Conservation (phyloP, 2,113 vertebrate genomes). For the Cebidichthys violaceus region DNA sequence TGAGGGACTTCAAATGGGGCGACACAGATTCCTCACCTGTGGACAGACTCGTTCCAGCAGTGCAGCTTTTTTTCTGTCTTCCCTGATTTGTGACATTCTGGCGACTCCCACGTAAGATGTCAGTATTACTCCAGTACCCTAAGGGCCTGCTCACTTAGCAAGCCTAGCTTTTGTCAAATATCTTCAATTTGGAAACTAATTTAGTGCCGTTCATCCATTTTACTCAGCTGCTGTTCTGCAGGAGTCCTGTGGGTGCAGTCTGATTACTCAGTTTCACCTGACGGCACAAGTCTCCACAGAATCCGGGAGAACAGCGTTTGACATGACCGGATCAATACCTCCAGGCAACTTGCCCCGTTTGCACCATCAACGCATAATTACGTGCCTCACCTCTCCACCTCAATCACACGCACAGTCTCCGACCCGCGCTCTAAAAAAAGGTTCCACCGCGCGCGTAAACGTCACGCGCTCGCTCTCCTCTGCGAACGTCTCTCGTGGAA, state of each 20-base stretch:
- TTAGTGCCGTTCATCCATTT: slow-evolving; percentile 38
- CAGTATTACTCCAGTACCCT: slow-evolving; percentile 46
- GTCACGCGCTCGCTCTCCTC: neutral
- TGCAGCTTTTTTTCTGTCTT: slow-evolving; percentile 11
- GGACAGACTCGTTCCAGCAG: slow-evolving; percentile 30
- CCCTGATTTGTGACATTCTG: slow-evolving; percentile 18
- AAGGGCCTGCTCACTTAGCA: slow-evolving; percentile 23
- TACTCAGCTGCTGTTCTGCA: slow-evolving; percentile 39
- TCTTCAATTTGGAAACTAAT: slow-evolving; percentile 59
- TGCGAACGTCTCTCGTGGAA: slow-evolving; percentile 17
- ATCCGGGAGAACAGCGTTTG: slow-evolving; percentile 57
- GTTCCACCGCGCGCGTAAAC: slow-evolving; percentile 9
- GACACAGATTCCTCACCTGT: slow-evolving; percentile 31
- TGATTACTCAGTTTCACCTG: slow-evolving; percentile 70
- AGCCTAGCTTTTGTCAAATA: slow-evolving; percentile 39
- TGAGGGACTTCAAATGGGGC: slow-evolving; percentile 7
- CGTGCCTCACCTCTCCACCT: slow-evolving; percentile 46
- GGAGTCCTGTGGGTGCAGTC: slow-evolving; percentile 51
- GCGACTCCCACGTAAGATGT: slow-evolving; percentile 17
- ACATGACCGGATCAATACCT: slow-evolving; percentile 69
- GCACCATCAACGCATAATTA: slow-evolving; percentile 65
- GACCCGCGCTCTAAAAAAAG: slow-evolving; percentile 36
- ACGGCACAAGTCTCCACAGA: slow-evolving; percentile 51
- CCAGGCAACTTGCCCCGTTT: slow-evolving; percentile 46
- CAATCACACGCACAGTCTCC: slow-evolving; percentile 44